phyloP scores from a whole-genome alignment of 2,888 invertebrate genomes.

The Nephrotoma flavescens region DNA sequence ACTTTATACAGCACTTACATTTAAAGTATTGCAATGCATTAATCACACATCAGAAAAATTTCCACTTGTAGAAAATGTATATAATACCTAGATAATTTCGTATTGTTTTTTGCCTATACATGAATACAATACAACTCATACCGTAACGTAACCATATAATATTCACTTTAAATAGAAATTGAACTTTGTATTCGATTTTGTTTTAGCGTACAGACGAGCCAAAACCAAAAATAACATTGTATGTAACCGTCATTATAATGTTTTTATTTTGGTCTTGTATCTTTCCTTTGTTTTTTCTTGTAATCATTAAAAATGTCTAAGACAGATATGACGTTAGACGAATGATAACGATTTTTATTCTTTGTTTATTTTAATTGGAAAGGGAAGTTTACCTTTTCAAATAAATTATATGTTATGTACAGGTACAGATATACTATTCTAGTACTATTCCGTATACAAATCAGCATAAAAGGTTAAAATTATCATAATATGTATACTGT shows the following conservation, averaged over 20 bases:
- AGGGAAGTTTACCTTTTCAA: background rate
- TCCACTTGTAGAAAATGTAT: background rate
- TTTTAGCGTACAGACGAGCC: background rate
- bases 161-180: background rate
- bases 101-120: background rate
- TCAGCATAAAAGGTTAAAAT: background rate
- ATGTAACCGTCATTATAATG: background rate
- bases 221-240: background rate
- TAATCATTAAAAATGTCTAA: background rate
- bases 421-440: background rate
- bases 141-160: background rate
- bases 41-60: background rate
- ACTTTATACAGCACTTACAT: background rate
- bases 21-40: background rate
- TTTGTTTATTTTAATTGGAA: background rate
- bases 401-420: background rate
- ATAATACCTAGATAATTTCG: background rate
- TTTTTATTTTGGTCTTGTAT: background rate
- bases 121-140: background rate
- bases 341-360: background rate
- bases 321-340: background rate
- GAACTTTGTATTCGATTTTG: background rate
- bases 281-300: background rate
- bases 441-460: background rate
- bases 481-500: background rate